Conservation (phyloP, 2,113 vertebrate genomes). For the Xenopus borealis region DNA sequence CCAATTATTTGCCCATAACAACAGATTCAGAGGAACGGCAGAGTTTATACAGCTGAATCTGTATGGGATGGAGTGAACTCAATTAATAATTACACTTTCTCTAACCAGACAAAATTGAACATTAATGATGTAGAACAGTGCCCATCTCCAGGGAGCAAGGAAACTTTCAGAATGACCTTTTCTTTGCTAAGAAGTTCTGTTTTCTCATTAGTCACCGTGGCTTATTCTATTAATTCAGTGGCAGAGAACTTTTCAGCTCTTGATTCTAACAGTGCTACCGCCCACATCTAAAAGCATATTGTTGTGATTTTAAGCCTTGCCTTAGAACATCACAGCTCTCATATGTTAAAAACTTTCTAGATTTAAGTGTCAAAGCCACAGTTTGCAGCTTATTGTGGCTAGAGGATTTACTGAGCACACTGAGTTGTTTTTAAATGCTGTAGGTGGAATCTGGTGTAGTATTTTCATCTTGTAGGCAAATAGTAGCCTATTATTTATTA, state of each 20-base stretch:
- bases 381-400: too few relatives aligned
- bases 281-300: slow-evolving; percentile 1
- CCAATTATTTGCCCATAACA: neutral
- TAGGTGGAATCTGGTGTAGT: too few relatives aligned
- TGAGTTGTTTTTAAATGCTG: too few relatives aligned
- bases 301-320: neutral
- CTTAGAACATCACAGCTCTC: neutral
- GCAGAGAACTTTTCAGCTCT: neutral
- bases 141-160: neutral
- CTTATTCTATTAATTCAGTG: neutral
- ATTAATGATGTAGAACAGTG: neutral
- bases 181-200: slow-evolving; percentile 3
- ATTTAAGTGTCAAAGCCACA: neutral
- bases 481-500: too few relatives aligned
- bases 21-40: neutral
- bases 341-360: neutral
- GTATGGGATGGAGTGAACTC: neutral
- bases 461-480: too few relatives aligned
- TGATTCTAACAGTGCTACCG: slow-evolving; percentile 1
- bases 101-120: neutral
- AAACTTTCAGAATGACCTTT: neutral
- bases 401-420: too few relatives aligned
- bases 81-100: slow-evolving; percentile 2
- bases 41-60: neutral
- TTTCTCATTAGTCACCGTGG: slow-evolving; percentile 4